phyloP scores from a whole-genome alignment of 2,888 invertebrate species.

The Drosophila ustulata region DNA sequence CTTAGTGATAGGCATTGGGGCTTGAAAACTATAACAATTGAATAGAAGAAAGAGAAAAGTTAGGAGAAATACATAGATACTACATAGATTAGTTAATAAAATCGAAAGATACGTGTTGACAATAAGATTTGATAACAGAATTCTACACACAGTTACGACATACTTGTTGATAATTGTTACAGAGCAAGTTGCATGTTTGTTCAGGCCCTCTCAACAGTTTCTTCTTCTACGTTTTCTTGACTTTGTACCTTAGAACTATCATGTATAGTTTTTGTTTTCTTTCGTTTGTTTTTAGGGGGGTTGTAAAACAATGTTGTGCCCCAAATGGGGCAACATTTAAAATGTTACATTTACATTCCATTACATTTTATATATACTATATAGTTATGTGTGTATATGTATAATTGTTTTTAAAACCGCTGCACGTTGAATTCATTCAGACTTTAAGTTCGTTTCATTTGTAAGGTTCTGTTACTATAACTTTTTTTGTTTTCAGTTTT shows the following conservation, averaged over 20 bases:
- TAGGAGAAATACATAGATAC: slow-evolving; percentile 24
- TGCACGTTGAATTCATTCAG: slow-evolving; percentile 77
- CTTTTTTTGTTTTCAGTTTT: slow-evolving; percentile 22
- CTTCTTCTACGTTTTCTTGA: background rate
- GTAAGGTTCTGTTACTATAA: slow-evolving; percentile 65
- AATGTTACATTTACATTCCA: slow-evolving; percentile 53
- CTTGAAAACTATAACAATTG: slow-evolving; percentile 56
- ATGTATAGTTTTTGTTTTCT: slow-evolving; percentile 25
- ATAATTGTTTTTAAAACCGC: slow-evolving; percentile 70
- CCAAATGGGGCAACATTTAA: slow-evolving; percentile 37
- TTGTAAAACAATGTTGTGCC: slow-evolving; percentile 29
- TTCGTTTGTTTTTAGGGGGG: slow-evolving; percentile 12
- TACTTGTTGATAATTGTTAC: slow-evolving; percentile 21
- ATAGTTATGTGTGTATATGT: slow-evolving; percentile 38
- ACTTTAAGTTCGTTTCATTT: slow-evolving; percentile 79
- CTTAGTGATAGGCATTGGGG: slow-evolving; percentile 31
- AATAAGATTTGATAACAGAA: slow-evolving; percentile 49
- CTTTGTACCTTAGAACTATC: slow-evolving; percentile 60
- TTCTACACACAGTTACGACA: slow-evolving; percentile 33
- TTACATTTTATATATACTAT: slow-evolving; percentile 25
- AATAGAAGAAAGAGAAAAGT: slow-evolving; percentile 28
- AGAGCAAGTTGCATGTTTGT: slow-evolving; percentile 22
- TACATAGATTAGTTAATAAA: slow-evolving; percentile 53
- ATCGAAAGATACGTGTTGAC: slow-evolving; percentile 43
- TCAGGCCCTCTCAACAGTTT: slow-evolving; percentile 40